phyloP scores from a whole-genome alignment of 2,888 invertebrate genomes.

The Selenia dentaria region DNA sequence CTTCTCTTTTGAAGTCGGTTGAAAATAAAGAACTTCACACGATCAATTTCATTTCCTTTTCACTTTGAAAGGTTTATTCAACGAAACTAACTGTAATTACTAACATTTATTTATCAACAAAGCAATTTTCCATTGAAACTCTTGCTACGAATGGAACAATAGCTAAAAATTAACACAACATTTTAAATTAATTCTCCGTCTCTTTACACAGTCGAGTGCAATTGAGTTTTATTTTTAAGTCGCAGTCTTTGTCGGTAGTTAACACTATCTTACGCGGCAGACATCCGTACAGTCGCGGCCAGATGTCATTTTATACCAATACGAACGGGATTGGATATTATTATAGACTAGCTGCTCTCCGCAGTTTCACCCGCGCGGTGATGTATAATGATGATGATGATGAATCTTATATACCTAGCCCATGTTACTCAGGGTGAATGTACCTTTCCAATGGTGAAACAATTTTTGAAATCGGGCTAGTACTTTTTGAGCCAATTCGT shows the following conservation, averaged over 20 bases:
- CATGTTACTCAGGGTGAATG: no score
- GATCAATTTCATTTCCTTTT: neutral
- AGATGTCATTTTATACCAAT: neutral
- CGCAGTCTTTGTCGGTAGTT: slow-evolving; percentile 50
- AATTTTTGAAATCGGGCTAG: no score
- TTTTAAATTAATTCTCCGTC: slow-evolving; percentile 50
- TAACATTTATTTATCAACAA: neutral
- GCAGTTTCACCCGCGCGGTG: no score
- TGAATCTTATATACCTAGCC: no score
- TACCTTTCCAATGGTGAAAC: no score
- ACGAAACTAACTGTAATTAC: slow-evolving; percentile 1
- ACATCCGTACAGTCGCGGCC: slow-evolving; percentile 35
- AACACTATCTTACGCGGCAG: slow-evolving; percentile 59
- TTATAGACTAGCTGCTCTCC: no score
- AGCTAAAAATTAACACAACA: slow-evolving; percentile 49
- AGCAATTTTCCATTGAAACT: slow-evolving; percentile 5
- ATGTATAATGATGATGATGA: no score
- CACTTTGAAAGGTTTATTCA: neutral
- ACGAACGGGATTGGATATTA: no score
- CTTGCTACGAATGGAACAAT: slow-evolving; percentile 34
- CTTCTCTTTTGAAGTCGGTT: no score
- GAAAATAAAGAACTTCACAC: no score
- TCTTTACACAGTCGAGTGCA: slow-evolving; percentile 51
- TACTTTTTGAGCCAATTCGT: no score
- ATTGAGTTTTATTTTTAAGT: slow-evolving; percentile 44